phyloP scores from a whole-genome alignment of 2,888 invertebrate genomes.

The Eueremaeus valkanovi region DNA sequence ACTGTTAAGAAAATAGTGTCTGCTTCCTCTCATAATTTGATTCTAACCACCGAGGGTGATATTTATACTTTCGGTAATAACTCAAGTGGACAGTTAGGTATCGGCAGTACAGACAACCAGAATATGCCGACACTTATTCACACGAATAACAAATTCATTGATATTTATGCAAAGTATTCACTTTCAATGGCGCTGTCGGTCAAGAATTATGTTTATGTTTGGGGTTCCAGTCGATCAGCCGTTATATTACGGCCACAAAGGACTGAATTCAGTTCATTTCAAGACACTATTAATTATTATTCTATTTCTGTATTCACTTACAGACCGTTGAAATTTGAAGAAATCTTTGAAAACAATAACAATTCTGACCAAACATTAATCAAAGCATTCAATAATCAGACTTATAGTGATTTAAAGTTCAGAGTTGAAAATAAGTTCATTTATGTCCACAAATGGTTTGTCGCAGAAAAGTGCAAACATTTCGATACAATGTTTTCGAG shows the following conservation, averaged over 20 bases:
- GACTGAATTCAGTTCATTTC: conserved; percentile 24
- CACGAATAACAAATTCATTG: background rate
- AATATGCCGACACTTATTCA: background rate
- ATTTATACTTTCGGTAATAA: conserved; percentile 29
- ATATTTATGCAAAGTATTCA: conserved; percentile 12
- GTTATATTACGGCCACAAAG: background rate
- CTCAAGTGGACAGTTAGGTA: background rate
- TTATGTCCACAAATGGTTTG: conserved; percentile 34
- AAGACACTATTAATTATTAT: conserved; percentile 17
- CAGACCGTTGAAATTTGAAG: background rate
- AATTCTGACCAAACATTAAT: background rate
- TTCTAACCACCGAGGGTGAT: conserved; percentile 23
- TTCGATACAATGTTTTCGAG: conserved; percentile 37
- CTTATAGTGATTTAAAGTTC: conserved; percentile 12
- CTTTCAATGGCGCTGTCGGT: conserved; percentile 16
- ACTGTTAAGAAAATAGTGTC: background rate
- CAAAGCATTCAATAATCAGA: conserved; percentile 25
- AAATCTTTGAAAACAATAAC: background rate
- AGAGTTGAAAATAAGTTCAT: conserved; percentile 24
- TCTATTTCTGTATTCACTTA: background rate
- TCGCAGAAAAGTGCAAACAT: background rate
- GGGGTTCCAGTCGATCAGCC: conserved; percentile 15
- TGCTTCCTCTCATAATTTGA: conserved; percentile 3
- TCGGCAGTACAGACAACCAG: background rate
- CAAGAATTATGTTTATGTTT: conserved; percentile 3